Evolutionary conservation across 2,113 vertebrate genomes (phyloP).

Genomic region (Neotoma lepida): DNA sequence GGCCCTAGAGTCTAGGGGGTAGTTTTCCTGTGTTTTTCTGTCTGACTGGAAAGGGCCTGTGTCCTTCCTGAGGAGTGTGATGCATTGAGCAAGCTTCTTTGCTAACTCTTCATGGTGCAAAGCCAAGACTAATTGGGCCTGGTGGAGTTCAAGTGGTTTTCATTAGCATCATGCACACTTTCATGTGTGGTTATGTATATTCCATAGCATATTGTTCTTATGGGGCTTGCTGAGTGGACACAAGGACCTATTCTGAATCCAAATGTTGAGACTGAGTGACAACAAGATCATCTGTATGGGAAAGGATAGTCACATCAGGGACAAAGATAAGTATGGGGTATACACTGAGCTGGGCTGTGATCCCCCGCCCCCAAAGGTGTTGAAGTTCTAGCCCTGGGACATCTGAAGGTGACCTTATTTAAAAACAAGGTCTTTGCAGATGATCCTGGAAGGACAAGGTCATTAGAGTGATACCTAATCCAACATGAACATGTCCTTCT

Average conservation of each 20-base stretch:
- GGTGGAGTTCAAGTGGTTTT: not conserved
- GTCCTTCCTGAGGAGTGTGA: not conserved
- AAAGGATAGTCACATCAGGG: not conserved
- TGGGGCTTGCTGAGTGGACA: not conserved
- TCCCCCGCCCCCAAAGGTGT: not conserved
- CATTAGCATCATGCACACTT: not conserved
- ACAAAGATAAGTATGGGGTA: not conserved
- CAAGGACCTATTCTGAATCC: not conserved
- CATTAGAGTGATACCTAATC: not conserved
- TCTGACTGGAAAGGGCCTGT: not conserved
- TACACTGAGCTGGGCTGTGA: not conserved
- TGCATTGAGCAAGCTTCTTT: not conserved
- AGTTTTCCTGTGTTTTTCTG: not conserved
- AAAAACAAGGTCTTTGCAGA: not conserved
- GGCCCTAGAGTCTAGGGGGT: not conserved
- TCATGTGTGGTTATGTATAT: not conserved
- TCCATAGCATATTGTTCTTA: not conserved
- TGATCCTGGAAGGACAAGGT: not conserved
- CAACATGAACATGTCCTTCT: not conserved
- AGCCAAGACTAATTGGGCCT: not conserved
- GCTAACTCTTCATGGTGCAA: not conserved
- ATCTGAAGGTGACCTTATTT: not conserved
- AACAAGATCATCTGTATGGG: not conserved
- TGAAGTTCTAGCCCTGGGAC: not conserved
- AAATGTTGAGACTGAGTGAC: not conserved